A percentile compares a stretch with the other conserved stretches of the same genome.
Conservation (phyloP, 2,888 invertebrate species). For the Caenorhabditis japonica region DNA sequence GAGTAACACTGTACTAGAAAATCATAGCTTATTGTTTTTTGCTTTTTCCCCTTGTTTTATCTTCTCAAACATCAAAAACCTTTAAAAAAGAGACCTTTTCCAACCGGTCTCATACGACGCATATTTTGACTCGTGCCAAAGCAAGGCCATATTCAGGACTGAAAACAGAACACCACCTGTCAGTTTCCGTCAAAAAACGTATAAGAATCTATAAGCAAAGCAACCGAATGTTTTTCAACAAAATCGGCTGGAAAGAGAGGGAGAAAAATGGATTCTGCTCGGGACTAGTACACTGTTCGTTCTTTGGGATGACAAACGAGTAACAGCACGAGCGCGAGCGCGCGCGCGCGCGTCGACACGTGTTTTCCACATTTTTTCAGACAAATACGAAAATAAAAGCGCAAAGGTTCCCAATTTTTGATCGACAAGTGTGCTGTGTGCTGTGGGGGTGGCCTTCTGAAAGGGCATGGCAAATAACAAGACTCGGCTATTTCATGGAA, state of each 20-base stretch:
- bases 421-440: slow-evolving; percentile 30
- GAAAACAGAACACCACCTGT: not conserved
- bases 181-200: not conserved
- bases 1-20: too few relatives aligned
- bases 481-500: slow-evolving; percentile 15
- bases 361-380: slow-evolving; percentile 18
- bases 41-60: too few relatives aligned
- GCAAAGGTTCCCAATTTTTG: slow-evolving; percentile 30
- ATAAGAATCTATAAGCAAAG: not conserved
- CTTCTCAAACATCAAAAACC: too few relatives aligned
- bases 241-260: too few relatives aligned
- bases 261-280: slow-evolving; percentile 8
- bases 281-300: slow-evolving; percentile 8
- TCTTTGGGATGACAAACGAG: slow-evolving; percentile 10
- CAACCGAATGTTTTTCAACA: slow-evolving; percentile 8
- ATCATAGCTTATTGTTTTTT: too few relatives aligned
- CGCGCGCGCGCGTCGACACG: slow-evolving; percentile 1
- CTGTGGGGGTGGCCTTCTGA: slow-evolving; percentile 3
- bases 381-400: slow-evolving; percentile 13
- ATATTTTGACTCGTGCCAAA: too few relatives aligned
- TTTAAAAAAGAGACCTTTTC: not conserved
- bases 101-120: not conserved
- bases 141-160: not conserved
- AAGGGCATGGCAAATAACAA: slow-evolving; percentile 26
- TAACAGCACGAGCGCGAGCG: not conserved